Conservation (phyloP, 2,888 invertebrate species). For the Aradus depressus region DNA sequence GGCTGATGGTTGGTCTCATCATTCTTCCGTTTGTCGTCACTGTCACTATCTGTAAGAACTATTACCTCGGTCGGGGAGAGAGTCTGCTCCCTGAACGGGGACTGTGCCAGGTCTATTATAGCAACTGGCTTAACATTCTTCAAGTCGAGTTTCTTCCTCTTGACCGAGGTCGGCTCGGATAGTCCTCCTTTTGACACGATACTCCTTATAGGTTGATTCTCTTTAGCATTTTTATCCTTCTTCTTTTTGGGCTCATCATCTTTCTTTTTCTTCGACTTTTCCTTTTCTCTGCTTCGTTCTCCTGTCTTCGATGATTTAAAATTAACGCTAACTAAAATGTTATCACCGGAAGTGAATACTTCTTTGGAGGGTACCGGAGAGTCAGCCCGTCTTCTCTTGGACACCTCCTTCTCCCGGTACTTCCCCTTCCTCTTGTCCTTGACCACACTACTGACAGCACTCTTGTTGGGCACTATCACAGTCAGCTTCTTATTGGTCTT, state of each 20-base stretch:
- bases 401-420: conserved; percentile 34
- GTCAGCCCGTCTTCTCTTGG: conserved; percentile 35
- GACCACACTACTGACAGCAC: not conserved
- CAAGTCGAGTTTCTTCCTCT: conserved; percentile 21
- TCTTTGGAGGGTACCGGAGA: conserved; percentile 69
- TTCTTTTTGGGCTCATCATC: conserved; percentile 35
- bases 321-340: conserved; percentile 84
- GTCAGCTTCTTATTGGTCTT: conserved; percentile 45
- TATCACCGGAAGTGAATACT: conserved; percentile 85
- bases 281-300: conserved; percentile 31
- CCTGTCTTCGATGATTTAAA: conserved; percentile 40
- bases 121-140: conserved; percentile 62
- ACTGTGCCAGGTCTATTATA: conserved; percentile 73
- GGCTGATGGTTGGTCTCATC: conserved; percentile 32
- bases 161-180: conserved; percentile 10
- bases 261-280: conserved; percentile 38
- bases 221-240: conserved; percentile 35
- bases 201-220: conserved; percentile 29
- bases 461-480: conserved; percentile 43
- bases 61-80: conserved; percentile 72
- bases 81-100: conserved; percentile 71
- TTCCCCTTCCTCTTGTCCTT: conserved; percentile 42
- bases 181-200: conserved; percentile 17
- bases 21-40: conserved; percentile 34
- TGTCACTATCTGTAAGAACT: conserved; percentile 70